A percentile compares a stretch with the other conserved stretches of the same genome.
These are phyloP conservation scores for Naja naja DNA, from an alignment of 2,113 vertebrate species.

Conservation along the genomic window DNA sequence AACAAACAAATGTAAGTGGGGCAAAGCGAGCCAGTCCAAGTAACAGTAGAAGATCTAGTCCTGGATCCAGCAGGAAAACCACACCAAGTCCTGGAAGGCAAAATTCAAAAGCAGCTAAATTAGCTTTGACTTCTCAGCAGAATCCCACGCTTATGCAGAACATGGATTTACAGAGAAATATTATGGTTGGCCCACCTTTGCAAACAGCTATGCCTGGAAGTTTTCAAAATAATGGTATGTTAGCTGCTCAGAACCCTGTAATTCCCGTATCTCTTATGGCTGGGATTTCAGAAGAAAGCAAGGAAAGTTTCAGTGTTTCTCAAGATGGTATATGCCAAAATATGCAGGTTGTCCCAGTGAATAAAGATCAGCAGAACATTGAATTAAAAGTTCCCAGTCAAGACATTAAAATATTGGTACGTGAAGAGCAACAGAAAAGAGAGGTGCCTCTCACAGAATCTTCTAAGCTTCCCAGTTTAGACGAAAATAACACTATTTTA, in stretches of 20 bases:
- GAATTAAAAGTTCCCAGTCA: slow-evolving; percentile 78
- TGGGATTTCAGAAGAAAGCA: slow-evolving; percentile 72
- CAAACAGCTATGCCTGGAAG: slow-evolving; percentile 71
- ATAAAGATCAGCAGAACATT: slow-evolving; percentile 75
- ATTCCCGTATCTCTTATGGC: slow-evolving; percentile 65
- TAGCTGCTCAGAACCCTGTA: slow-evolving; percentile 72
- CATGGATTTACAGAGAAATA: slow-evolving; percentile 78
- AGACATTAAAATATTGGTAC: slow-evolving; percentile 74
- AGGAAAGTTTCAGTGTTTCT: slow-evolving; percentile 73
- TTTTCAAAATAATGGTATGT: slow-evolving; percentile 71
- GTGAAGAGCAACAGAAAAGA: slow-evolving; percentile 76
- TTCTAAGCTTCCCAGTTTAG: slow-evolving; percentile 65
- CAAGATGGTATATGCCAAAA: slow-evolving; percentile 74
- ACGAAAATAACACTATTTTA: slow-evolving; percentile 74
- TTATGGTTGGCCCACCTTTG: slow-evolving; percentile 77
- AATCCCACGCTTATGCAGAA: slow-evolving; percentile 79
- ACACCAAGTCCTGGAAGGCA: slow-evolving; percentile 94
- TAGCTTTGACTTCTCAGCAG: slow-evolving; percentile 75
- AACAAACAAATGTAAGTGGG: slow-evolving; percentile 78
- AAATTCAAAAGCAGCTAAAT: slow-evolving; percentile 84
- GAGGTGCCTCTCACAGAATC: slow-evolving; percentile 65
- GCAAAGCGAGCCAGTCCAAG: slow-evolving; percentile 92
- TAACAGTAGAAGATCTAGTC: slow-evolving; percentile 91
- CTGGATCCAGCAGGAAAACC: slow-evolving; percentile 90
- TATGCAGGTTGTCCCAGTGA: slow-evolving; percentile 67